phyloP scores from a whole-genome alignment of 1,140 invertebrate genomes.

The Trinorchestia longiramus region DNA sequence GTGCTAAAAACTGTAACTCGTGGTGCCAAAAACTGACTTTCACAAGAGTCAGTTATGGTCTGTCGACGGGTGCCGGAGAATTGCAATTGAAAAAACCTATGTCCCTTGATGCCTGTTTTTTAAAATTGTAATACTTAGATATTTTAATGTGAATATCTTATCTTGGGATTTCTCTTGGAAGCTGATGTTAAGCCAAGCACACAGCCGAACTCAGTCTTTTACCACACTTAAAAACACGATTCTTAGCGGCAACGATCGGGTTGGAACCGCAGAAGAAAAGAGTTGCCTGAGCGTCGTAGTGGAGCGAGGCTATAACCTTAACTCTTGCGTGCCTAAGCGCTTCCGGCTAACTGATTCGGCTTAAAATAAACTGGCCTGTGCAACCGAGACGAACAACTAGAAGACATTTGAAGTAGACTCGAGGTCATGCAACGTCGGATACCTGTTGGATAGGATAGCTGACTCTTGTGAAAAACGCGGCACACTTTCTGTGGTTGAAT shows the following conservation, averaged over 20 bases:
- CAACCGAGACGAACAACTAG: background rate
- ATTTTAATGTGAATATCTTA: background rate
- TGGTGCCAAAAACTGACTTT: background rate
- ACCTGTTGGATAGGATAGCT: background rate
- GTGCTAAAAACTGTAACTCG: too few species aligned
- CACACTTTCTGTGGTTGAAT: too few species aligned
- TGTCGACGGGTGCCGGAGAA: background rate
- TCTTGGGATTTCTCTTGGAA: background rate
- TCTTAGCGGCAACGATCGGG: background rate
- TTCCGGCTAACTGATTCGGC: background rate
- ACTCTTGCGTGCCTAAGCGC: constrained; percentile 13
- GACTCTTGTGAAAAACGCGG: too few species aligned
- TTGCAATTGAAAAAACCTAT: background rate
- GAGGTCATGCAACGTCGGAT: background rate
- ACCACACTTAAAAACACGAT: background rate
- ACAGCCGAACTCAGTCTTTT: background rate
- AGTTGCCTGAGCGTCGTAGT: background rate
- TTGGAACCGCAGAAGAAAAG: background rate
- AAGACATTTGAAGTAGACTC: background rate
- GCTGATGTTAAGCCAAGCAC: background rate
- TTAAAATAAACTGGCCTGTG: background rate
- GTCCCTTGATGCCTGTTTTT: background rate
- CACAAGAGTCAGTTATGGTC: background rate
- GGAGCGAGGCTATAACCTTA: constrained; percentile 6
- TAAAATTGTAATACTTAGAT: background rate